These are phyloP conservation scores for Toxostoma redivivum DNA, from an alignment of 2,113 vertebrate species.

Conservation along the genomic window DNA sequence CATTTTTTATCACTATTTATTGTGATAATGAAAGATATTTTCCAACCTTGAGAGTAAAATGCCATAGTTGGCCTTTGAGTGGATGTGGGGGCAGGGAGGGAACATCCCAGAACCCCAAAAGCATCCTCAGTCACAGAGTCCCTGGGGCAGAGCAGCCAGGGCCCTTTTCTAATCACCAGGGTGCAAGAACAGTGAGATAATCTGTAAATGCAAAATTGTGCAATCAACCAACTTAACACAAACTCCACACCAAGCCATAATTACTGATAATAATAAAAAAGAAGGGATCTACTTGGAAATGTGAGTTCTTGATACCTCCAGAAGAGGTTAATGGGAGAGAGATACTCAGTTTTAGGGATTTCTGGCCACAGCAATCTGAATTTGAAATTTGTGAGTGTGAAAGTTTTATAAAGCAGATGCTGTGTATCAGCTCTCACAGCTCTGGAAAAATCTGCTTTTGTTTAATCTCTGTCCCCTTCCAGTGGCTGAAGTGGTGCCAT, in stretches of 20 bases:
- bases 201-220: slow-evolving; percentile 32
- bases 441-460: not conserved
- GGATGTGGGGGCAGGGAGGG: not conserved
- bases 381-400: not conserved
- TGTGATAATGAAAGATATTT: not conserved
- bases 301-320: not conserved
- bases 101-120: not conserved
- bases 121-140: not conserved
- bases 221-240: not conserved
- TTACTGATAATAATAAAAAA: not conserved
- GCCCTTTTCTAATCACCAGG: slow-evolving; percentile 23
- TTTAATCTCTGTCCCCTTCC: not conserved
- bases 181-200: not conserved
- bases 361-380: not conserved
- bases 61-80: not conserved
- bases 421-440: not conserved
- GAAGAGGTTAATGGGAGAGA: not conserved
- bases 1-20: not conserved
- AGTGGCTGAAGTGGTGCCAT: not conserved
- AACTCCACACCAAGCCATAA: not conserved
- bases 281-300: not conserved
- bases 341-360: not conserved
- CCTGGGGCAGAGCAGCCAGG: not conserved
- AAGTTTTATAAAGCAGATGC: not conserved
- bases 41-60: not conserved